phyloP scores from a whole-genome alignment of 23 tunicate genomes.

The Styela clava region DNA sequence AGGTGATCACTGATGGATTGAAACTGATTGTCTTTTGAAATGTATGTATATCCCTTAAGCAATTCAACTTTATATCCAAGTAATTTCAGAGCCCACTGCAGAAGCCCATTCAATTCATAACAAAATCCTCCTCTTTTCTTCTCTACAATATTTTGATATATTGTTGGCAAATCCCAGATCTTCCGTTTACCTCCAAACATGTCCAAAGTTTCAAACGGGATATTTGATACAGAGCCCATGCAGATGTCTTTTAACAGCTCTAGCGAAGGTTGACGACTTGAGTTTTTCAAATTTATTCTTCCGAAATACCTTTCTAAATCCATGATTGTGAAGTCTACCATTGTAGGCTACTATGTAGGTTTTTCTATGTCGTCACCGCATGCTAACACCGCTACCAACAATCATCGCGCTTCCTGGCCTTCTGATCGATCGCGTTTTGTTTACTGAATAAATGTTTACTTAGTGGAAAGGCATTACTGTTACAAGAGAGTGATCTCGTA shows the following conservation, averaged over 20 bases:
- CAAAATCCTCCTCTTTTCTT: constrained; percentile 59
- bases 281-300: not conserved
- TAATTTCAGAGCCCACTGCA: constrained; percentile 22
- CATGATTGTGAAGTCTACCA: no score
- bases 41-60: constrained; percentile 43
- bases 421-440: no score
- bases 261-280: constrained; percentile 13
- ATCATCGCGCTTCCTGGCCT: no score
- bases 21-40: not conserved
- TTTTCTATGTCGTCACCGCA: no score
- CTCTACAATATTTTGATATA: constrained; percentile 39
- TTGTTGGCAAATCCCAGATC: constrained; percentile 22
- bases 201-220: constrained; percentile 59
- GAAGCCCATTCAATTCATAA: constrained; percentile 56
- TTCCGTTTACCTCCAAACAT: constrained; percentile 44
- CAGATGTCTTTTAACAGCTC: constrained; percentile 39
- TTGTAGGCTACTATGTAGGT: no score
- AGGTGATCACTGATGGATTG: not conserved
- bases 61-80: constrained; percentile 44
- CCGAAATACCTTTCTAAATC: not conserved
- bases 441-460: no score
- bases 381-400: no score
- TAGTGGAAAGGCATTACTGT: no score
- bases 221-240: constrained; percentile 29
- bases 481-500: no score